Conservation (phyloP, 2,888 invertebrate genomes). For the Hololepta plana region DNA sequence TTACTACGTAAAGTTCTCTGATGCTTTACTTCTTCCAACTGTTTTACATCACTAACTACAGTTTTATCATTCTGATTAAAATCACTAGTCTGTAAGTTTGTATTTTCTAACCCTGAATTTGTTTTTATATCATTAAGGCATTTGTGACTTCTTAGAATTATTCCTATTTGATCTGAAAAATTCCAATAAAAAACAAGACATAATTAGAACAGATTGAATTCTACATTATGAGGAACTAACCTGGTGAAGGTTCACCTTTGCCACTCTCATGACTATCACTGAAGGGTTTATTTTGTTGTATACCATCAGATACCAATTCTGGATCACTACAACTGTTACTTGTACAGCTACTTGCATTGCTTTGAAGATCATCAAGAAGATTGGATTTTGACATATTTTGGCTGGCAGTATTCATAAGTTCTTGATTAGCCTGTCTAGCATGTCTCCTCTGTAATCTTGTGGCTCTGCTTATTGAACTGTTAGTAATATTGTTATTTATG, state of each 20-base stretch:
- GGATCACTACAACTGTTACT: slow-evolving; percentile 29
- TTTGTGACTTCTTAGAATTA: slow-evolving; percentile 43
- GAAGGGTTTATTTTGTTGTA: slow-evolving; percentile 25
- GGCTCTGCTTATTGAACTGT: slow-evolving; percentile 19
- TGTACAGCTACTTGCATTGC: slow-evolving; percentile 28
- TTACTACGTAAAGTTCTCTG: no score
- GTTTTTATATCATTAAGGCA: slow-evolving; percentile 24
- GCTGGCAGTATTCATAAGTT: slow-evolving; percentile 21
- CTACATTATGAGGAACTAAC: slow-evolving; percentile 8
- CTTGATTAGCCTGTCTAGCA: slow-evolving; percentile 23
- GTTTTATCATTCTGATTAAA: no score
- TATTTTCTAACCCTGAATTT: slow-evolving; percentile 7
- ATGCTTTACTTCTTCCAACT: no score
- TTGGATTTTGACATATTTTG: slow-evolving; percentile 22
- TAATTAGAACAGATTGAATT: no score
- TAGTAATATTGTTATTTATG: slow-evolving; percentile 7
- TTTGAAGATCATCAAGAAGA: slow-evolving; percentile 26
- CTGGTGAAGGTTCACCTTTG: slow-evolving; percentile 14
- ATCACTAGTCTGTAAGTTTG: slow-evolving; percentile 3
- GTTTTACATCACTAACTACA: no score
- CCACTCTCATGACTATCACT: slow-evolving; percentile 28
- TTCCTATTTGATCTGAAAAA: slow-evolving; percentile 24
- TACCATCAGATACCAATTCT: slow-evolving; percentile 25
- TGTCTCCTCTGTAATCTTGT: slow-evolving; percentile 25
- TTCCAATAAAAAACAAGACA: no score